Percentiles rank a stretch among this genome's conserved stretches.
Evolutionary conservation across 1,140 invertebrate genomes (phyloP).

Genomic region (Apis mellifera): DNA sequence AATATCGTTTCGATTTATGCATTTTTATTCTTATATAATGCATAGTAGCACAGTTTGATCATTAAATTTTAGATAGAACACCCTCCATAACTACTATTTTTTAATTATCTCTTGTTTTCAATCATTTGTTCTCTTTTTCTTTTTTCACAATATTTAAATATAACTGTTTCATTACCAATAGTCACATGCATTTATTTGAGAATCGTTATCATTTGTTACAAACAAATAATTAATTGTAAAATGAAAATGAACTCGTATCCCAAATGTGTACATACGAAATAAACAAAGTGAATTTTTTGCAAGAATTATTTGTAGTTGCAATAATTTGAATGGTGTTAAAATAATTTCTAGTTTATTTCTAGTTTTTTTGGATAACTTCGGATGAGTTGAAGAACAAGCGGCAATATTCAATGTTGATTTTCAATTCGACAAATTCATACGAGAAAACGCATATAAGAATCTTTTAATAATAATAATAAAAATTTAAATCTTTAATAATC

Average conservation of each 20-base stretch:
- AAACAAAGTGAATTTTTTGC: slow-evolving; percentile 18
- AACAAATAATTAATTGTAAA: slow-evolving; percentile 1
- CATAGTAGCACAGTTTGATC: not conserved
- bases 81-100: not conserved
- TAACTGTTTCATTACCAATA: slow-evolving; percentile 15
- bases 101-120: not conserved
- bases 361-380: no score
- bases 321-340: not conserved
- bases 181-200: slow-evolving; percentile 32
- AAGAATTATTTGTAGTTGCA: not conserved
- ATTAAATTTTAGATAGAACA: not conserved
- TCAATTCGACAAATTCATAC: not conserved
- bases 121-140: not conserved
- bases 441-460: no score
- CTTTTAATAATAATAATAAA: no score
- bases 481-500: no score
- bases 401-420: no score
- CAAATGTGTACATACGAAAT: slow-evolving; percentile 9
- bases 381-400: not conserved
- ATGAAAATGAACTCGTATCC: not conserved
- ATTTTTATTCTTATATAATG: not conserved
- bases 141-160: not conserved
- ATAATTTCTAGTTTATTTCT: no score
- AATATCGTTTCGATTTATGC: no score
- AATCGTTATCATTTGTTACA: slow-evolving; percentile 13